These are phyloP conservation scores for Gymnopithys bicolor DNA, from an alignment of 2,797 vertebrate species.

Conservation along the genomic window DNA sequence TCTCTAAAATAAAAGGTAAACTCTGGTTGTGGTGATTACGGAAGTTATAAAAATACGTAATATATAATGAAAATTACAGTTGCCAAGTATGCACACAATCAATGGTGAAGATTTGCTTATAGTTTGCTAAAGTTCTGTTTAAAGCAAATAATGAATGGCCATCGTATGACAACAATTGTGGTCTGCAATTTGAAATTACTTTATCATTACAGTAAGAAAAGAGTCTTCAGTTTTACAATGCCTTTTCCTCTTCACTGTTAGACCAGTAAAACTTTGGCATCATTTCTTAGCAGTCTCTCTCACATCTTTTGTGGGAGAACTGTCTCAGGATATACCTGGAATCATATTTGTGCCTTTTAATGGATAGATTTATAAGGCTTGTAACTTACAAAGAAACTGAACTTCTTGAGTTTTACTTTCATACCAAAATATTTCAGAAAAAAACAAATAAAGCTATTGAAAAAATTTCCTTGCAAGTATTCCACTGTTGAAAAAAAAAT, in stretches of 20 bases:
- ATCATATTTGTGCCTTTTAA: not conserved
- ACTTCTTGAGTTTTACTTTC: not conserved
- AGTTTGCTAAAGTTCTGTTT: not conserved
- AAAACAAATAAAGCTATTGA: not conserved
- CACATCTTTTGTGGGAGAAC: not conserved
- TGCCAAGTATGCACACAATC: not conserved
- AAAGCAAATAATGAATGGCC: not conserved
- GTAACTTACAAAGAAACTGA: not conserved
- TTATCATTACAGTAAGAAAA: not conserved
- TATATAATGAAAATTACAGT: not conserved
- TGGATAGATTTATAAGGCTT: not conserved
- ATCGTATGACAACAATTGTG: not conserved
- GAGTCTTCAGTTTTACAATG: not conserved
- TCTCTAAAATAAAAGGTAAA: not conserved
- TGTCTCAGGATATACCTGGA: not conserved
- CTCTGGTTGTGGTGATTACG: not conserved
- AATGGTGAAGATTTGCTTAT: not conserved
- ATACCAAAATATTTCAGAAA: not conserved
- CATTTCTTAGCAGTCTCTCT: not conserved
- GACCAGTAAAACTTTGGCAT: not conserved
- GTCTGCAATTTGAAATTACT: not conserved
- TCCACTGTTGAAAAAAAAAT: not conserved
- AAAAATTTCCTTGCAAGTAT: not conserved
- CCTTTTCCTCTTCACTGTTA: not conserved
- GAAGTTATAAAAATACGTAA: not conserved